phyloP scores from a whole-genome alignment of 2,888 invertebrate genomes.

The Apamea crenata region DNA sequence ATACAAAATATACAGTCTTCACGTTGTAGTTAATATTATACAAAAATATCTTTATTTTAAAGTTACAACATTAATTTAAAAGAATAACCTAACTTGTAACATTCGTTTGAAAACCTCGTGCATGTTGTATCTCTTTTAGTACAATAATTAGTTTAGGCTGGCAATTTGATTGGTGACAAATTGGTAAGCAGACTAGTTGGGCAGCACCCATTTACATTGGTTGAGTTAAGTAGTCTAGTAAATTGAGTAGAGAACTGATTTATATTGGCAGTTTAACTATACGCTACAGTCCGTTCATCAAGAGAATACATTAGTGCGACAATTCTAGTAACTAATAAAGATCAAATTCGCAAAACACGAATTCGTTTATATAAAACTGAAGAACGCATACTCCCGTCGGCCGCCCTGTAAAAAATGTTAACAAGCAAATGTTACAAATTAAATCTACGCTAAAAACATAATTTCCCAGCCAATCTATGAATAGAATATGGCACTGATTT shows the following conservation, averaged over 20 bases:
- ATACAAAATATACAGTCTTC: constrained; percentile 90
- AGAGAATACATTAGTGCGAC: too few relatives aligned
- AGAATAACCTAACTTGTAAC: background rate
- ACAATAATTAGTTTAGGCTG: background rate
- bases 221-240: background rate
- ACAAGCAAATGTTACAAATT: constrained; percentile 35
- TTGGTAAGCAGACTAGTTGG: background rate
- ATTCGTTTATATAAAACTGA: background rate
- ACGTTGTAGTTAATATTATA: constrained; percentile 73
- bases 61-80: constrained; percentile 6
- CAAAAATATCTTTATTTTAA: constrained; percentile 73
- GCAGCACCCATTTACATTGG: background rate
- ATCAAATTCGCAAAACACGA: too few relatives aligned
- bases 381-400: background rate
- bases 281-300: background rate
- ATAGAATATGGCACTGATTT: constrained; percentile 66
- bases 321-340: too few relatives aligned
- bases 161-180: background rate
- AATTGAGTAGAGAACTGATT: background rate
- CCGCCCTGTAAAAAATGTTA: too few relatives aligned
- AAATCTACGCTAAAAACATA: constrained; percentile 14
- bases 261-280: background rate
- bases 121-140: background rate
- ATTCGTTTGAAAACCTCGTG: background rate
- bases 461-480: constrained; percentile 59